Percentiles rank a stretch among this genome's conserved stretches.
Conservation (phyloP, 2,888 invertebrate genomes). For the Blastobasis lacticolella region DNA sequence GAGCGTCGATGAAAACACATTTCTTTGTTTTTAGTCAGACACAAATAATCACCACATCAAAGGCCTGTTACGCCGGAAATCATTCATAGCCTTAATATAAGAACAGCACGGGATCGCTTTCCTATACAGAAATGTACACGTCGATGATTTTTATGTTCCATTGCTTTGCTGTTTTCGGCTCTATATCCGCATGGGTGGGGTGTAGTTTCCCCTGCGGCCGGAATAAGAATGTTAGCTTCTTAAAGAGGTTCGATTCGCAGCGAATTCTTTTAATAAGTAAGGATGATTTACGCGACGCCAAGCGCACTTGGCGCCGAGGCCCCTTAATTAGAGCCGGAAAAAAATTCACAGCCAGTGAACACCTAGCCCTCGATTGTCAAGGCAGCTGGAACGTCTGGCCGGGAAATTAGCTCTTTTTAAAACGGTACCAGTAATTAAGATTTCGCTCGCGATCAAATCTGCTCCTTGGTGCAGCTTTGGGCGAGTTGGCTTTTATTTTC, state of each 20-base stretch:
- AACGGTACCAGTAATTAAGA: too few species aligned
- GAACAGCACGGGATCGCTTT: slow-evolving; percentile 8
- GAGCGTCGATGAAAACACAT: too few species aligned
- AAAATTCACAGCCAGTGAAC: slow-evolving; percentile 22
- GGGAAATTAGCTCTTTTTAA: slow-evolving; percentile 4
- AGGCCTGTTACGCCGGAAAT: too few species aligned
- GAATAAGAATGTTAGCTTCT: slow-evolving; percentile 32
- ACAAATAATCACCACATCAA: too few species aligned
- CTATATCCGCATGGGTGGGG: slow-evolving; percentile 3
- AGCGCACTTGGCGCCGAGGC: slow-evolving; percentile 42
- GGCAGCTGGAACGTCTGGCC: slow-evolving; percentile 1
- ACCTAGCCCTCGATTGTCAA: slow-evolving; percentile 10
- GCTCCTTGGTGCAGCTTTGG: too few species aligned
- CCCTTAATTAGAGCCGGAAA: slow-evolving; percentile 61
- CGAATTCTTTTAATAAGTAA: slow-evolving; percentile 67
- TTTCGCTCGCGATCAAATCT: too few species aligned
- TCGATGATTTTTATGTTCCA: slow-evolving; percentile 20
- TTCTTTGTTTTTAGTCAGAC: too few species aligned
- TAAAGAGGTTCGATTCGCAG: slow-evolving; percentile 61
- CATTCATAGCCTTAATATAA: too few species aligned
- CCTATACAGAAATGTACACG: slow-evolving; percentile 20
- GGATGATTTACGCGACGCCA: slow-evolving; percentile 69
- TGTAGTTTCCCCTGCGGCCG: slow-evolving; percentile 13
- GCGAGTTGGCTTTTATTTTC: too few species aligned
- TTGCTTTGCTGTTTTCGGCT: slow-evolving; percentile 12